These are phyloP conservation scores for Ditylenchus dipsaci DNA, from an alignment of 1,140 invertebrate genomes.

Conservation along the genomic window DNA sequence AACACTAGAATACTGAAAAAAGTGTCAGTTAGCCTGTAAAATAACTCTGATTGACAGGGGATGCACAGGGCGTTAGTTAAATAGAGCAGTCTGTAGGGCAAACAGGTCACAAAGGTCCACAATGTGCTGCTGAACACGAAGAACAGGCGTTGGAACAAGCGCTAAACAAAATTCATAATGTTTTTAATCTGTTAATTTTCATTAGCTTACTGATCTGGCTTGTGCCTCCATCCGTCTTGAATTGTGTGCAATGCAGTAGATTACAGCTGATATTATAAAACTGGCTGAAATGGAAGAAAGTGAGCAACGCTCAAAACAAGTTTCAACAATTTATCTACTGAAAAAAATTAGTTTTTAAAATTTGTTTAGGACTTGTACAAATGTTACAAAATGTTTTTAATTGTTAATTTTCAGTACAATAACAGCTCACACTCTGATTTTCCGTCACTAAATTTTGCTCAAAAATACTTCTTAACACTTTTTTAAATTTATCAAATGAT, in stretches of 20 bases:
- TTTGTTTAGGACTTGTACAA: too few relatives aligned
- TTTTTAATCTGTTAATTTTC: neutral
- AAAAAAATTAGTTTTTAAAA: too few relatives aligned
- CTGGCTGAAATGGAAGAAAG: conserved; percentile 27
- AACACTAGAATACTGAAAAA: conserved; percentile 50
- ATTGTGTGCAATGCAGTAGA: conserved; percentile 53
- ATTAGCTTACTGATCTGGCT: conserved; percentile 7
- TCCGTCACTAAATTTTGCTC: too few relatives aligned
- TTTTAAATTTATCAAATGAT: too few relatives aligned
- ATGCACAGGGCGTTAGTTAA: conserved; percentile 28
- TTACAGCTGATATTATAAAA: conserved; percentile 49
- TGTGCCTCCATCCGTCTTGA: conserved; percentile 37
- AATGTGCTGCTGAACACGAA: conserved; percentile 55
- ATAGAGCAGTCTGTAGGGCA: conserved; percentile 52
- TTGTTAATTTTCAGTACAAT: too few relatives aligned
- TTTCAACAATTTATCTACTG: too few relatives aligned
- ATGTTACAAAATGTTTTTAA: too few relatives aligned
- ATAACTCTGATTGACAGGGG: neutral
- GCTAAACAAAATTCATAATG: conserved; percentile 37
- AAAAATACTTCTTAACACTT: too few relatives aligned
- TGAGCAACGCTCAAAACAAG: too few relatives aligned
- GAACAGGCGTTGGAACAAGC: conserved; percentile 53
- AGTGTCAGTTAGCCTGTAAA: conserved; percentile 26
- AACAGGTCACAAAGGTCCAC: conserved; percentile 55
- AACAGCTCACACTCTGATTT: too few relatives aligned